Evolutionary conservation across 1,140 invertebrate species (phyloP).

Genomic region (Sinella curviseta): DNA sequence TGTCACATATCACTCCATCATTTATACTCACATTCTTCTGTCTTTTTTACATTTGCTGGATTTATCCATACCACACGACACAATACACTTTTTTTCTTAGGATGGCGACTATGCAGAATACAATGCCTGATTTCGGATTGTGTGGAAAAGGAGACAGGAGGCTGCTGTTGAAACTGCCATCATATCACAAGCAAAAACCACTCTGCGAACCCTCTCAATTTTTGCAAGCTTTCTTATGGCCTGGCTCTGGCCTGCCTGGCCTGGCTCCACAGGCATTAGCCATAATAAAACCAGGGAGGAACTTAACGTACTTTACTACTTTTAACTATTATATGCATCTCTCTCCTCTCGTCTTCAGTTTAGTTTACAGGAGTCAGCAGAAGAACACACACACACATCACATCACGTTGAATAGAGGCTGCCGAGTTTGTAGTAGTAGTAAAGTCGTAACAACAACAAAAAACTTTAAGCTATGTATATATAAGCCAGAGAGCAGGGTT

Average conservation of each 20-base stretch:
- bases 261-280: not conserved
- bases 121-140: not conserved
- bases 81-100: too few relatives aligned
- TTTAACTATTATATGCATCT: not conserved
- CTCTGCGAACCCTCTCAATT: constrained; percentile 18
- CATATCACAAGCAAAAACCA: constrained; percentile 23
- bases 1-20: too few relatives aligned
- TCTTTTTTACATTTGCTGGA: too few relatives aligned
- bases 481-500: too few relatives aligned
- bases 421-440: too few relatives aligned
- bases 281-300: constrained; percentile 2
- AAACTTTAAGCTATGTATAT: not conserved
- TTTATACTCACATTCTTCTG: too few relatives aligned
- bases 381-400: not conserved
- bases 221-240: constrained; percentile 20
- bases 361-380: not conserved
- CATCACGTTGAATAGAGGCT: too few relatives aligned
- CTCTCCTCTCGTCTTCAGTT: not conserved
- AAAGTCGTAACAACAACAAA: too few relatives aligned
- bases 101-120: too few relatives aligned
- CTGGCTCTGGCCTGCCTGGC: not conserved
- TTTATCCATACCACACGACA: too few relatives aligned
- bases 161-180: not conserved
- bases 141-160: not conserved
- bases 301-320: not conserved